Percentiles rank a stretch among this genome's conserved stretches.
Evolutionary conservation across 2,113 vertebrate genomes (phyloP).

Genomic region (Bucco capensis): DNA sequence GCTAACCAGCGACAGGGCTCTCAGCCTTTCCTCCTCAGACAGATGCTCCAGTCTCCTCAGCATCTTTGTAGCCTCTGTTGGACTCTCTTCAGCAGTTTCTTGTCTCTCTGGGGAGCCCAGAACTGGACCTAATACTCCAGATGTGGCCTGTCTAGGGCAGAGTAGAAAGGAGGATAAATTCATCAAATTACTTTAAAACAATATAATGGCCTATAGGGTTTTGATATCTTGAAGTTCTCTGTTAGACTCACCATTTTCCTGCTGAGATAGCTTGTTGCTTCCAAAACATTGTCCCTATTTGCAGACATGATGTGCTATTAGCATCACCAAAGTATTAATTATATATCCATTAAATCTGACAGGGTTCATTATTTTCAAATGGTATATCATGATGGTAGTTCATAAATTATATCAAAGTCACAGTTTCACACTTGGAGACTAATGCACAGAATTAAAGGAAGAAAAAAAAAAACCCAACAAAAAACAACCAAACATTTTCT

Average conservation of each 20-base stretch:
- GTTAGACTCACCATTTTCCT: conserved; percentile 7
- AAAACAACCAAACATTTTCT: too few relatives aligned
- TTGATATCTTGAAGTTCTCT: not conserved
- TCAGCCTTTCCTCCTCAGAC: too few relatives aligned
- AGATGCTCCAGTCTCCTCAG: too few relatives aligned
- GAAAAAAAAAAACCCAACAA: not conserved
- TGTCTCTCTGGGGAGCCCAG: too few relatives aligned
- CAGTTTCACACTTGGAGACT: conserved; percentile 32
- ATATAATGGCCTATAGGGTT: not conserved
- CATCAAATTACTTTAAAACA: not conserved
- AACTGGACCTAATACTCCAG: too few relatives aligned
- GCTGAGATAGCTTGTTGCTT: conserved; percentile 21
- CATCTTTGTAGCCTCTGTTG: too few relatives aligned
- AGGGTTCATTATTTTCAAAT: conserved; percentile 66
- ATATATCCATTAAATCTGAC: conserved; percentile 61
- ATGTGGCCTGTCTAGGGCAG: too few relatives aligned
- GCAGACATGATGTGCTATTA: not conserved
- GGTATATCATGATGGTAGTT: conserved; percentile 31
- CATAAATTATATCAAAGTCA: not conserved
- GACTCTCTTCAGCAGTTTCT: too few relatives aligned
- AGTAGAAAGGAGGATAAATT: not conserved
- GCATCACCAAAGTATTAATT: conserved; percentile 65
- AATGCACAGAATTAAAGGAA: not conserved
- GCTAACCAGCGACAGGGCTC: too few relatives aligned
- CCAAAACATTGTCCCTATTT: conserved; percentile 7